Base-by-base conservation (phyloP, 2,797 vertebrate species). In the Enteromius anoplus region DNA sequence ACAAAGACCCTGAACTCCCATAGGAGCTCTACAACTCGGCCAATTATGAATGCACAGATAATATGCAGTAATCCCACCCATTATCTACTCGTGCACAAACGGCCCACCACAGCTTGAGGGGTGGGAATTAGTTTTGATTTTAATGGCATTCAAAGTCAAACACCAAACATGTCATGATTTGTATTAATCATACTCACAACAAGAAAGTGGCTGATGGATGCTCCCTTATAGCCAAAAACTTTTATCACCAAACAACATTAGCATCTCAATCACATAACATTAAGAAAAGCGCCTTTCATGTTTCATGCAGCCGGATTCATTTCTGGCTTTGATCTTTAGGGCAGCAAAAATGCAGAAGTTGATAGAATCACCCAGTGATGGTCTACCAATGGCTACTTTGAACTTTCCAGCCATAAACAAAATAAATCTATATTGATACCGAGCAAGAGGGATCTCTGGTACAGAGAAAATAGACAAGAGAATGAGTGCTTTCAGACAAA, bases 341-440 rank as follows among this genome's bases (percentile, higher is more conserved):
- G 37, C 40, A 72, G 42, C 47, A 64, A 70, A 40, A 21, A n/a
- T 26, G 19, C 19, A n/a, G 5, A 15, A 17, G 45, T 66, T 26
- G 84, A 84, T 82, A 77, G 9, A 66, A 81, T 86, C 82, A 42
- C 42, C 37, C 14, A 84, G 15, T 3, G 32, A 86, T 82, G 71
- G 37, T 45, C 78, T 85, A 42, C 5, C 15, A 4, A 40, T 21
- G 23, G 23, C 37, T 82, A 65, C 78, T 89, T 84, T 91, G 87
- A 92, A 90, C 77, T n/a, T 66, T 17, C 5, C 53, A 60, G 70
- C 76, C 42, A 81, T 78, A 55, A 72, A 87, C 85, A 87, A 69
- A 19, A 40, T 83, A 81, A 87, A 86, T 89, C 69, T 88, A 58
- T 78, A 79, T 53, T 69, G 62, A 85, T 29, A 26, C 15, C 5